Evolutionary conservation across 2,888 invertebrate genomes (phyloP).

Genomic region (Disparrhopalites patrizii): DNA sequence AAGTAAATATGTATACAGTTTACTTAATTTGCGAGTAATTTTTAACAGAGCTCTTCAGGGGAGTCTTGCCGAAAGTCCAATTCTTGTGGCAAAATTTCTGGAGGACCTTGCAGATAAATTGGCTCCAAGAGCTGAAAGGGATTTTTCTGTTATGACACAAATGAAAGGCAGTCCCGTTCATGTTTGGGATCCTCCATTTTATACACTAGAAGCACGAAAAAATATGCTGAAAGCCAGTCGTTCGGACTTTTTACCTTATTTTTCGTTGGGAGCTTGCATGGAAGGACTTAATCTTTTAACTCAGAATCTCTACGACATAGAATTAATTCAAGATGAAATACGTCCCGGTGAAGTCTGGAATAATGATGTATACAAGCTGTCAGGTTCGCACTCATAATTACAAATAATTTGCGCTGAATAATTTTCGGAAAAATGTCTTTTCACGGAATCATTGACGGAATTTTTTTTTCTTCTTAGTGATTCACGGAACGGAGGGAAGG

Average conservation of each 20-base stretch:
- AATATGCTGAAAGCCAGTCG: slow-evolving; percentile 62
- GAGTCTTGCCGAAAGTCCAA: slow-evolving; percentile 77
- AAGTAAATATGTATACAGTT: not conserved
- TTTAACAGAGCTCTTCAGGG: slow-evolving; percentile 72
- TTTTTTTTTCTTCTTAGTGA: slow-evolving; percentile 57
- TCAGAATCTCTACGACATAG: slow-evolving; percentile 74
- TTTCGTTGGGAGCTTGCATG: slow-evolving; percentile 92
- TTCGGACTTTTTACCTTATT: slow-evolving; percentile 73
- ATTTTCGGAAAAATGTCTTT: too few species aligned
- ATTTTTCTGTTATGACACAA: slow-evolving; percentile 69
- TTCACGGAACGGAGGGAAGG: slow-evolving; percentile 72
- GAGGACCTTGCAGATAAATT: slow-evolving; percentile 69
- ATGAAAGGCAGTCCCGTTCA: slow-evolving; percentile 60
- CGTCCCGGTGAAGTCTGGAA: slow-evolving; percentile 81
- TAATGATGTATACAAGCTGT: slow-evolving; percentile 83
- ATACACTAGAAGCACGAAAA: slow-evolving; percentile 68
- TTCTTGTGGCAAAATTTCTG: slow-evolving; percentile 74
- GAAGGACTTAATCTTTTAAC: slow-evolving; percentile 92
- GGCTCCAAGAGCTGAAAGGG: slow-evolving; percentile 64
- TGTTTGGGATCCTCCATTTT: slow-evolving; percentile 86
- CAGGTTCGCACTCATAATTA: slow-evolving; percentile 51
- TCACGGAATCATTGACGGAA: not conserved
- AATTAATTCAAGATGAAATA: slow-evolving; percentile 67
- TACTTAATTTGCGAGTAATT: not conserved
- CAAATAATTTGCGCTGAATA: too few species aligned